Evolutionary conservation across 2,797 vertebrate species (phyloP).

Genomic region (Rhynchonycteris naso): DNA sequence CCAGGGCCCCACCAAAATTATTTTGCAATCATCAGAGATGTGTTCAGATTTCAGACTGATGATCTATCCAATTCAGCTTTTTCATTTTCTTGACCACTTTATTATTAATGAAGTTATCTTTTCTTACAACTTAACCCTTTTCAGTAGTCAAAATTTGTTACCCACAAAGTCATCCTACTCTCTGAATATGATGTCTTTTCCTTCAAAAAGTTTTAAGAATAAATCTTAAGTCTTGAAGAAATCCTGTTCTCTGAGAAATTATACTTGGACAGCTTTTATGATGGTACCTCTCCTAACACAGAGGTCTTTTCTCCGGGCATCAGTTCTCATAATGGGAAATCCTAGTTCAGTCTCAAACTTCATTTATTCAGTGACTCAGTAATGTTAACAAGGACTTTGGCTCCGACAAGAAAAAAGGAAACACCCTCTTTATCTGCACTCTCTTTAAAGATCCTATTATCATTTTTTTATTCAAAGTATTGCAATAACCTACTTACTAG

Average conservation of each 20-base stretch:
- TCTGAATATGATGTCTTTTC: background rate
- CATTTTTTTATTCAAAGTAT: background rate
- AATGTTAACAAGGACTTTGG: background rate
- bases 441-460: background rate
- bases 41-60: background rate
- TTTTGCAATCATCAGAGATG: background rate
- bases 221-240: background rate
- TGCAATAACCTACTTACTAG: background rate
- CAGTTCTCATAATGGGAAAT: background rate
- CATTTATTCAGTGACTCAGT: background rate
- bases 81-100: background rate
- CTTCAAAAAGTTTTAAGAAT: slow-evolving; percentile 83
- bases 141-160: background rate
- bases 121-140: background rate
- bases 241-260: background rate
- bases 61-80: background rate
- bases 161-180: background rate
- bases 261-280: background rate
- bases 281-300: background rate
- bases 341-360: background rate
- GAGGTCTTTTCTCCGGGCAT: background rate
- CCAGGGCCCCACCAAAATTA: background rate
- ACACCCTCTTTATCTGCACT: background rate
- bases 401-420: background rate
- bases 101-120: background rate